A percentile compares a stretch with the other conserved stretches of the same genome.
These are phyloP conservation scores for Aproaerema taeniolella DNA, from an alignment of 2,888 invertebrate genomes.

Conservation along the genomic window DNA sequence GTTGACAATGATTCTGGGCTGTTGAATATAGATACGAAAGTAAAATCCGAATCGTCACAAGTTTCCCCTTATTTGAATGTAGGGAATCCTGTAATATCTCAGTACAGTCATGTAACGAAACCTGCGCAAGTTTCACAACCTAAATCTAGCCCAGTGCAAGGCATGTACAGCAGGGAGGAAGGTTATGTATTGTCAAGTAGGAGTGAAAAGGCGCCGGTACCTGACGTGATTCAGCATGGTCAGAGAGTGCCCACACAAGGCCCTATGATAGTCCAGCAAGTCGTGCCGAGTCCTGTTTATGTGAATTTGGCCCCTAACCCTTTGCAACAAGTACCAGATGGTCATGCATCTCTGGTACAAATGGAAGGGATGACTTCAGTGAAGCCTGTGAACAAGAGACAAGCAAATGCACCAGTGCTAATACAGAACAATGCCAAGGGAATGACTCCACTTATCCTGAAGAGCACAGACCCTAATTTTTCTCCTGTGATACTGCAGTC, in stretches of 20 bases:
- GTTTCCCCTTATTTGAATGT: conserved; percentile 45
- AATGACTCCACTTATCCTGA: conserved; percentile 57
- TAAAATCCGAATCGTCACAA: conserved; percentile 43
- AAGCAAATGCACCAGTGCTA: conserved; percentile 46
- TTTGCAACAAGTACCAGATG: conserved; percentile 51
- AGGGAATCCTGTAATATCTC: conserved; percentile 59
- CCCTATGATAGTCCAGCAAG: conserved; percentile 64
- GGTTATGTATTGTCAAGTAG: conserved; percentile 42
- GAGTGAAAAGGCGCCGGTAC: conserved; percentile 37
- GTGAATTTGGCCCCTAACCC: conserved; percentile 55
- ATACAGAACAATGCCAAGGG: conserved; percentile 57
- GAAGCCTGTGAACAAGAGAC: conserved; percentile 38
- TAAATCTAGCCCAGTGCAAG: conserved; percentile 48
- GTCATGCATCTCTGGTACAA: conserved; percentile 42
- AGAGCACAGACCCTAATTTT: conserved; percentile 62
- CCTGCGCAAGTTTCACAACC: conserved; percentile 30
- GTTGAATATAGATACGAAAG: conserved; percentile 49
- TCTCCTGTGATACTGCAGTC: conserved; percentile 81
- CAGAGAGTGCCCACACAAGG: conserved; percentile 36
- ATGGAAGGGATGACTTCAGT: conserved; percentile 44
- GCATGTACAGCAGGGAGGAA: conserved; percentile 47
- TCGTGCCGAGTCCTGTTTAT: conserved; percentile 60
- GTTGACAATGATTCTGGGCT: conserved; percentile 48
- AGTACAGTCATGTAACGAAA: conserved; percentile 46
- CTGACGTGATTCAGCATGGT: conserved; percentile 50